Evolutionary conservation across 2,797 vertebrate genomes (phyloP).

Genomic region (Halcyon smyrnensis): DNA sequence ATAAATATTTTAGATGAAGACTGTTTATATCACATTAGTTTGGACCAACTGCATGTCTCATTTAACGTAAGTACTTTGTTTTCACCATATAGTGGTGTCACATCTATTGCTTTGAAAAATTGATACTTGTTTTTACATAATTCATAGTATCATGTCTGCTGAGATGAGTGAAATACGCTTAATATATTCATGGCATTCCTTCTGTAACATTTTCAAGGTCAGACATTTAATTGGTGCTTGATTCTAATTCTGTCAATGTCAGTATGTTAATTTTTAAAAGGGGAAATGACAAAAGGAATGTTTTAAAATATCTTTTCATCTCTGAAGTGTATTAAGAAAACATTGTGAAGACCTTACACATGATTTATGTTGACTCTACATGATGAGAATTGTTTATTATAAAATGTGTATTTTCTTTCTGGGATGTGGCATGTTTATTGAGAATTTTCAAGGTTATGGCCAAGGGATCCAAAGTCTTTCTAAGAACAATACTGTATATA

Average conservation of each 20-base stretch:
- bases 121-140: slow-evolving; percentile 63
- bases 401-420: background rate
- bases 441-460: background rate
- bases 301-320: background rate
- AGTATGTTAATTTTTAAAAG: background rate
- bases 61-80: slow-evolving; percentile 48
- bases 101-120: slow-evolving; percentile 56
- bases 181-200: slow-evolving; percentile 33
- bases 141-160: slow-evolving; percentile 44
- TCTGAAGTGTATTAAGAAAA: background rate
- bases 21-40: slow-evolving; percentile 26
- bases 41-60: slow-evolving; percentile 9
- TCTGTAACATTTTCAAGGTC: slow-evolving; percentile 64
- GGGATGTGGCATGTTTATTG: background rate
- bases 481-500: background rate
- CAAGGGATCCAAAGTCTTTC: background rate
- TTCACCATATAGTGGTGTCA: slow-evolving; percentile 36
- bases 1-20: slow-evolving; percentile 50
- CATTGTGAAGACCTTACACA: background rate
- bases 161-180: slow-evolving; percentile 38
- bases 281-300: background rate
- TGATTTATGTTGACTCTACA: background rate
- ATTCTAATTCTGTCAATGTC: slow-evolving; percentile 28
- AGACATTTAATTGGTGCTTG: slow-evolving; percentile 30
- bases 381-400: background rate